Conservation (phyloP, 2,797 vertebrate species). For the Crocodylus rhombifer region DNA sequence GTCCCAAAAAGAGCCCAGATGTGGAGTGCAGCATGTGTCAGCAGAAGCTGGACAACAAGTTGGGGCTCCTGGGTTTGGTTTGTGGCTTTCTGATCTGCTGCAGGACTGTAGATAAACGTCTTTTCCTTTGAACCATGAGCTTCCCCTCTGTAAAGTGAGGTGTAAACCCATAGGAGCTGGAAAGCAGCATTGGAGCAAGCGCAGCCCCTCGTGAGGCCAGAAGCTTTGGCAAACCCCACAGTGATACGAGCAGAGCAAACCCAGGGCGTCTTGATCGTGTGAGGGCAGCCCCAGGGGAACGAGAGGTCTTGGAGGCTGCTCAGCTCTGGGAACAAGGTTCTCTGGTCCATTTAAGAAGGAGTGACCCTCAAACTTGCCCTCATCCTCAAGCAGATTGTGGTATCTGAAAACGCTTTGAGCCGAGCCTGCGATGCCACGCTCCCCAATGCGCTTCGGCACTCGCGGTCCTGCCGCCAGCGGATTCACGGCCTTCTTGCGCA, state of each 20-base stretch:
- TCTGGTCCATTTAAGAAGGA: rapidly evolving
- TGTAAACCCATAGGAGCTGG: background rate
- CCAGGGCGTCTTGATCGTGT: background rate
- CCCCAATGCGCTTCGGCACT: no score
- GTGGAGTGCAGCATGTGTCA: conserved; percentile 31
- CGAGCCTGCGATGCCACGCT: no score
- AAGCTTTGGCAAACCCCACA: background rate
- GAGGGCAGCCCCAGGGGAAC: background rate
- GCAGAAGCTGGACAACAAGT: conserved; percentile 33
- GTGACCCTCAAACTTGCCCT: background rate
- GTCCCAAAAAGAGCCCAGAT: conserved; percentile 45
- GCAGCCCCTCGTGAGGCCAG: background rate
- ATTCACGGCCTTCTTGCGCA: background rate
- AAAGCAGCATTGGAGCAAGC: background rate
- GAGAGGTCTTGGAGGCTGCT: background rate
- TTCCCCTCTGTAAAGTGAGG: background rate
- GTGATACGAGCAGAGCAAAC: background rate
- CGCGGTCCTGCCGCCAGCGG: rapidly evolving
- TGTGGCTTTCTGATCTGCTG: conserved; percentile 54
- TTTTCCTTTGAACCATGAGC: rapidly evolving
- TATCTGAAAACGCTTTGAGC: no score
- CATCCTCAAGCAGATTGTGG: no score
- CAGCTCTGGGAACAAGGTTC: background rate
- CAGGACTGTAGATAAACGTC: background rate
- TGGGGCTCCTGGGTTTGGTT: conserved; percentile 47